Conservation (phyloP, 2,888 invertebrate species). For the Tetragonisca angustula region DNA sequence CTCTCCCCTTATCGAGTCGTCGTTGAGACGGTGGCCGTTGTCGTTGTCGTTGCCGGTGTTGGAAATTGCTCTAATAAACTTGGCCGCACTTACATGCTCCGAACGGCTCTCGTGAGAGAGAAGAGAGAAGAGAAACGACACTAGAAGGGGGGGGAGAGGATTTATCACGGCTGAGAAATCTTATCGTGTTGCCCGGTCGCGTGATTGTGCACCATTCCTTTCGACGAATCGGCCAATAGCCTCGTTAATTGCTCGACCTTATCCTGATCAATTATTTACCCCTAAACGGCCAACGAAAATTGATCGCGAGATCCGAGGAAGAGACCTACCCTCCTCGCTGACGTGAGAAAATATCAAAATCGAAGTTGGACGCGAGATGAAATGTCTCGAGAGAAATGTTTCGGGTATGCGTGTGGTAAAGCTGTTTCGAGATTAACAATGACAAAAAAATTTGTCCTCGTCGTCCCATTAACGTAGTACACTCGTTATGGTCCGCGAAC, state of each 20-base stretch:
- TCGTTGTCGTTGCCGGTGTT: constrained; percentile 55
- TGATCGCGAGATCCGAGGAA: background rate
- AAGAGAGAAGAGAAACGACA: background rate
- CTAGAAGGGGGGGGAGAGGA: constrained; percentile 26
- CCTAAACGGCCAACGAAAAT: constrained; percentile 23
- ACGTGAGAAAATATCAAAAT: background rate
- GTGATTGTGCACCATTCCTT: constrained; percentile 48
- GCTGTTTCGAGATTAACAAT: too few species aligned
- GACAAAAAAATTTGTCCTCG: too few species aligned
- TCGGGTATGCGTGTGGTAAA: too few species aligned
- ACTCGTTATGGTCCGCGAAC: too few species aligned
- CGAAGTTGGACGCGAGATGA: background rate
- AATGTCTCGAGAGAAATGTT: too few species aligned
- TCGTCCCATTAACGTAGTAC: too few species aligned
- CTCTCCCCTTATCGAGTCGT: constrained; percentile 37
- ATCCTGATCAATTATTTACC: constrained; percentile 48
- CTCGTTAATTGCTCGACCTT: constrained; percentile 54
- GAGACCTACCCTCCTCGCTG: background rate
- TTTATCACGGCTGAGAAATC: constrained; percentile 59
- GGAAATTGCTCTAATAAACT: constrained; percentile 75
- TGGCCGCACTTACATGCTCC: constrained; percentile 60
- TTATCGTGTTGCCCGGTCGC: constrained; percentile 39
- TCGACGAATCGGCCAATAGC: constrained; percentile 39
- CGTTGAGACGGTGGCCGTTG: background rate
- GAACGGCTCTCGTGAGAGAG: constrained; percentile 25